A percentile compares a stretch with the other conserved stretches of the same genome.
Conservation (phyloP, 2,113 vertebrate genomes). For the Eira barbara region DNA sequence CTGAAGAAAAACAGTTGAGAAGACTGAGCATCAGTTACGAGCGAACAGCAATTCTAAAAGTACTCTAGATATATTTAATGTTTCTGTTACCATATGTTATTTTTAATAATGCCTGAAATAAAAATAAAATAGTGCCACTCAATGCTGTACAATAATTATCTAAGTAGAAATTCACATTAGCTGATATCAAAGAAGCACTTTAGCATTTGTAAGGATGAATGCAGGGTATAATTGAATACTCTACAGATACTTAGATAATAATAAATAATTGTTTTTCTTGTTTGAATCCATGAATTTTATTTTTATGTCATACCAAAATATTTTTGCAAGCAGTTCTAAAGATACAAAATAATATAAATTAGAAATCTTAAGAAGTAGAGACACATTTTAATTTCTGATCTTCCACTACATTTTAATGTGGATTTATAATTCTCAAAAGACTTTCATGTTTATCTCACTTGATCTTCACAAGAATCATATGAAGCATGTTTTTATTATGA, state of each 20-base stretch:
- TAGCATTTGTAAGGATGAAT: not conserved
- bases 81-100: not conserved
- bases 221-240: not conserved
- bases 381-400: not conserved
- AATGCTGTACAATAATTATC: not conserved
- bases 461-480: not conserved
- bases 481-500: not conserved
- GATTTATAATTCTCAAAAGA: not conserved
- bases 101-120: not conserved
- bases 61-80: not conserved
- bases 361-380: not conserved
- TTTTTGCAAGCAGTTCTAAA: not conserved
- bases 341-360: not conserved
- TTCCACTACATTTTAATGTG: not conserved
- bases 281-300: not conserved
- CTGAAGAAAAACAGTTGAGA: conserved; percentile 12
- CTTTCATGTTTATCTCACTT: not conserved
- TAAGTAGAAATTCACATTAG: not conserved
- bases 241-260: not conserved
- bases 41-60: not conserved
- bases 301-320: not conserved
- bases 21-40: not conserved
- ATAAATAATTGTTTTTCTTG: not conserved
- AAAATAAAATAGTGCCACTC: not conserved
- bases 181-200: not conserved